phyloP scores from a whole-genome alignment of 2,888 invertebrate species.

The Polydrusus pterygomalis region DNA sequence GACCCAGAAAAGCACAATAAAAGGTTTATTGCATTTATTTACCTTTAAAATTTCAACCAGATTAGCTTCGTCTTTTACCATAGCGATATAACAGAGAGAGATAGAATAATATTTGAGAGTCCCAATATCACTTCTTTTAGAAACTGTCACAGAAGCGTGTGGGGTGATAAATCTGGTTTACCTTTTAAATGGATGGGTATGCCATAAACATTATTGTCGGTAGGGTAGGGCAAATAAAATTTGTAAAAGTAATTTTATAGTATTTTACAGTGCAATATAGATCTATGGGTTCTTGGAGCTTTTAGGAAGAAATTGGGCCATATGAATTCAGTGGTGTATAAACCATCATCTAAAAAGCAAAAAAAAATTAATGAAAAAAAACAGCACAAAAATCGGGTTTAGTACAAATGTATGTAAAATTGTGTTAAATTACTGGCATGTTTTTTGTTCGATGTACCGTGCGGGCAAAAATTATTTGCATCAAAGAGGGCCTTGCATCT shows the following conservation, averaged over 20 bases:
- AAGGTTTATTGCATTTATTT: conserved; percentile 14
- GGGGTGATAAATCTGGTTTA: conserved; percentile 59
- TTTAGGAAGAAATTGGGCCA: conserved; percentile 39
- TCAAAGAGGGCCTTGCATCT: too few species aligned
- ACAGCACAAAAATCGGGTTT: too few species aligned
- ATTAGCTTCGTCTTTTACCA: neutral
- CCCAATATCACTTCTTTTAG: conserved; percentile 32
- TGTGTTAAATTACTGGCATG: too few species aligned
- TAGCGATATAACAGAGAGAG: neutral
- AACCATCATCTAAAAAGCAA: too few species aligned
- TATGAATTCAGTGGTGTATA: conserved; percentile 34
- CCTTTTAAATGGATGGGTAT: conserved; percentile 50
- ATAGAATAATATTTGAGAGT: neutral
- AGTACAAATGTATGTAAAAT: too few species aligned
- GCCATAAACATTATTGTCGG: conserved; percentile 59
- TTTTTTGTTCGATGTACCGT: too few species aligned
- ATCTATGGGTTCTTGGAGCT: conserved; percentile 21
- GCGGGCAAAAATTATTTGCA: too few species aligned
- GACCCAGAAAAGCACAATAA: conserved; percentile 63
- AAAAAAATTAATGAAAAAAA: too few species aligned
- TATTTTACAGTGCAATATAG: conserved; percentile 62
- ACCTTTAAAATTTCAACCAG: neutral
- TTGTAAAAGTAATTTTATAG: conserved; percentile 62
- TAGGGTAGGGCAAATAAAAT: conserved; percentile 58
- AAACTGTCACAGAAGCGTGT: conserved; percentile 63